Percentiles rank a stretch among this genome's conserved stretches.
Conservation (phyloP, 2,113 vertebrate species). For the Corvus moneduloides region DNA sequence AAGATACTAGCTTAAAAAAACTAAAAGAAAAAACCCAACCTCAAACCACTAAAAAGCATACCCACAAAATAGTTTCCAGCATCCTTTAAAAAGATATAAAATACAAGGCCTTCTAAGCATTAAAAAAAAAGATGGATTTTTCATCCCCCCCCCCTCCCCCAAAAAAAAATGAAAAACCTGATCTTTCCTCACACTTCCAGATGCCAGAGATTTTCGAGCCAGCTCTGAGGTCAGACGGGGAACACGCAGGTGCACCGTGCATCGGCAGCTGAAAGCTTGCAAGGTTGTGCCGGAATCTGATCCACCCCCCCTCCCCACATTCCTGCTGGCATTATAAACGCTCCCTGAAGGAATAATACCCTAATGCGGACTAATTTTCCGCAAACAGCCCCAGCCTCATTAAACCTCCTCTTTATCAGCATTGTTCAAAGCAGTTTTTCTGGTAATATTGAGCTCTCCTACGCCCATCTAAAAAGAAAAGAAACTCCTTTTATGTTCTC, state of each 20-base stretch:
- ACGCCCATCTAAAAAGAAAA: not conserved
- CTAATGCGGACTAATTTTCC: conserved; percentile 67
- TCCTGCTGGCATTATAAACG: conserved; percentile 73
- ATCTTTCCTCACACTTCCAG: conserved; percentile 57
- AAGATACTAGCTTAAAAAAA: not conserved
- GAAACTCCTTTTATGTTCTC: conserved; percentile 38
- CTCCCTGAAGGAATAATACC: conserved; percentile 71
- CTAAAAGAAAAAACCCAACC: not conserved
- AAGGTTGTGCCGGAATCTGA: conserved; percentile 63
- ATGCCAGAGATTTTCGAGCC: conserved; percentile 70
- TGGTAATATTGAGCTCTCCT: conserved; percentile 33
- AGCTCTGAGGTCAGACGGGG: conserved; percentile 66
- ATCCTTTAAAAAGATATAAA: not conserved
- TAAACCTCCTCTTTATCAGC: conserved; percentile 48
- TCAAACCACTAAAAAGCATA: not conserved
- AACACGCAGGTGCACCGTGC: conserved; percentile 74
- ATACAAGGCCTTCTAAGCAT: not conserved
- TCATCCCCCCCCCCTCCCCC: no score
- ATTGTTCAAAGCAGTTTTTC: conserved; percentile 60
- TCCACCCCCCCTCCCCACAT: conserved; percentile 58
- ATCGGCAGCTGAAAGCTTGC: conserved; percentile 56
- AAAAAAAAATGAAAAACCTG: not conserved
- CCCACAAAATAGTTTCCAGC: not conserved
- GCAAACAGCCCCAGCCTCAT: conserved; percentile 59
- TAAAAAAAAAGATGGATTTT: not conserved